Conservation (phyloP, 2,888 invertebrate genomes). For the Agriopis leucophaearia region DNA sequence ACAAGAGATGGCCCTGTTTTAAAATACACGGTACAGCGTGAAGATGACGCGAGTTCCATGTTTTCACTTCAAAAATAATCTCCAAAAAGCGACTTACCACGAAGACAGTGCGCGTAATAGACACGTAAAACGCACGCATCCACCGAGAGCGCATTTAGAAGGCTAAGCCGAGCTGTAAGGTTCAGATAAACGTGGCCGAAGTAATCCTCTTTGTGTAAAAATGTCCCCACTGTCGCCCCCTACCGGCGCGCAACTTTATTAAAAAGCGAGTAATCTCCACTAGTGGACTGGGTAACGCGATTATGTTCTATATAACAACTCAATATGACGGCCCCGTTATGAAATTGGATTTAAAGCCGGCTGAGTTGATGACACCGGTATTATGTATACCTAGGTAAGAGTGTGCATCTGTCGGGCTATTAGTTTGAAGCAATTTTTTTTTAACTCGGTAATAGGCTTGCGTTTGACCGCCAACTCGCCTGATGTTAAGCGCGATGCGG, state of each 20-base stretch:
- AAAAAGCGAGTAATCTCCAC: conserved; percentile 85
- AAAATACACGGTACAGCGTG: too few relatives aligned
- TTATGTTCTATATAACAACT: conserved; percentile 81
- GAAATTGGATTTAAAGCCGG: conserved; percentile 82
- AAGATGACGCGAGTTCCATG: too few relatives aligned
- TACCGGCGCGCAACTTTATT: conserved; percentile 77
- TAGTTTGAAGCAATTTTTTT: conserved; percentile 9
- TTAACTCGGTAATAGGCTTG: too few relatives aligned
- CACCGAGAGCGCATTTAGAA: conserved; percentile 77
- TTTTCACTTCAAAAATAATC: too few relatives aligned
- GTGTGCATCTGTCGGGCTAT: conserved; percentile 45
- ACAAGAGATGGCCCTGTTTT: too few relatives aligned
- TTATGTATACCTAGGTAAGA: conserved; percentile 21
- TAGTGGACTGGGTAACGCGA: conserved; percentile 85
- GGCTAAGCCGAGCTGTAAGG: conserved; percentile 83
- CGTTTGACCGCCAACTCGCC: too few relatives aligned
- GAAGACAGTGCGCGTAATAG: conserved; percentile 30
- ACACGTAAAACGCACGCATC: conserved; percentile 72
- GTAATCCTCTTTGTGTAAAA: conserved; percentile 86
- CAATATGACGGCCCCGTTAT: conserved; percentile 78
- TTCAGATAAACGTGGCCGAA: conserved; percentile 83
- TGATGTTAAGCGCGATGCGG: too few relatives aligned
- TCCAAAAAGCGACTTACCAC: conserved; percentile 13
- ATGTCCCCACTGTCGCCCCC: conserved; percentile 82
- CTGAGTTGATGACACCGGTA: conserved; percentile 64